A percentile compares a stretch with the other conserved stretches of the same genome.
Evolutionary conservation across 2,797 vertebrate genomes (phyloP).

Genomic region (Vireo griseus): DNA sequence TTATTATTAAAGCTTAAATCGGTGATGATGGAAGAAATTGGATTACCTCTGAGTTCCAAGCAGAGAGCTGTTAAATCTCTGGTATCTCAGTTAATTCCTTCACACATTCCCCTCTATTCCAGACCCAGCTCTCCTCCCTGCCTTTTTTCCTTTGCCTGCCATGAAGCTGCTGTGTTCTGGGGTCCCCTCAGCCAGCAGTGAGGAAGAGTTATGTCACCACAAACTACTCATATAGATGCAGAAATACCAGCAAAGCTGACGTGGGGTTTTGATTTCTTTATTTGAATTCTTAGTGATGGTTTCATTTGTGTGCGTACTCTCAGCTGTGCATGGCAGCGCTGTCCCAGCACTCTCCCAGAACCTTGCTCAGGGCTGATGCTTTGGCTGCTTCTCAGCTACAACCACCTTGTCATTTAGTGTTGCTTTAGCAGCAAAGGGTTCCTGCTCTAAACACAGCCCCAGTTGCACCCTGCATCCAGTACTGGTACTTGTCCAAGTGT

Average conservation of each 20-base stretch:
- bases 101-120: not conserved
- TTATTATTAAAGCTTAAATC: not conserved
- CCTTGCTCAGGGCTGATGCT: not conserved
- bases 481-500: not conserved
- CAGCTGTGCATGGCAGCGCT: rapidly evolving
- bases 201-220: not conserved
- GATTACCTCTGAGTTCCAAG: not conserved
- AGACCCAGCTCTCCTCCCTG: not conserved
- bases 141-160: not conserved
- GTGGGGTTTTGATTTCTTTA: not conserved
- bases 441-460: not conserved
- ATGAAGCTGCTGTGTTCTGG: not conserved
- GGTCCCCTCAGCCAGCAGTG: not conserved
- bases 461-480: not conserved
- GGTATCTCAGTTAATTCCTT: not conserved
- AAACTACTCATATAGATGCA: not conserved
- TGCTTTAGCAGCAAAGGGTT: not conserved
- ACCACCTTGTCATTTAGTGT: not conserved
- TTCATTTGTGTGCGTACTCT: not conserved
- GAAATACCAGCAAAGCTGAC: not conserved
- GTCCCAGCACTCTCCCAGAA: not conserved
- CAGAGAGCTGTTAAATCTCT: not conserved
- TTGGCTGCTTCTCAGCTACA: not conserved
- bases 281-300: not conserved
- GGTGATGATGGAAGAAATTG: not conserved